These are phyloP conservation scores for Clarias gariepinus DNA, from an alignment of 2,113 vertebrate species.

Conservation along the genomic window DNA sequence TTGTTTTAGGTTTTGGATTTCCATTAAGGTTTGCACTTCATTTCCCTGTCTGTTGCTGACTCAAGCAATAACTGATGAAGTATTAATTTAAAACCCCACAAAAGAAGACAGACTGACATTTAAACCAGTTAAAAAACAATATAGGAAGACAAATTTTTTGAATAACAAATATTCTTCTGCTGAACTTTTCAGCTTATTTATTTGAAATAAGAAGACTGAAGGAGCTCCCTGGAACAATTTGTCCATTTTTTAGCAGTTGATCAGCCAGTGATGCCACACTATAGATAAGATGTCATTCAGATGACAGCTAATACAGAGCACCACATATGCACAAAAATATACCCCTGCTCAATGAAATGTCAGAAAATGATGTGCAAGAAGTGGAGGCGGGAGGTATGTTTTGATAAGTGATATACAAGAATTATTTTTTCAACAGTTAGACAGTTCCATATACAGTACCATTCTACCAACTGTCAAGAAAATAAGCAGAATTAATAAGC, in stretches of 20 bases:
- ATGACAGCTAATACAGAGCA: slow-evolving; percentile 18
- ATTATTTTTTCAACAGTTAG: background rate
- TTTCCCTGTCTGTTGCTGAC: too few relatives aligned
- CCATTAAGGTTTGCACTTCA: too few relatives aligned
- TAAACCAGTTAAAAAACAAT: background rate
- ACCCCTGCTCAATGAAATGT: slow-evolving; percentile 1
- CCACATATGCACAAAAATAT: background rate
- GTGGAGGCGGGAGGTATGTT: background rate
- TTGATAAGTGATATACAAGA: background rate
- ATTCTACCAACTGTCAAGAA: too few relatives aligned
- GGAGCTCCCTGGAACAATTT: background rate
- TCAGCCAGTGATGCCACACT: background rate
- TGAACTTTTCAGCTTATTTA: background rate
- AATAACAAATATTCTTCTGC: background rate
- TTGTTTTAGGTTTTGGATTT: too few relatives aligned
- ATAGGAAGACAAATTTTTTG: background rate
- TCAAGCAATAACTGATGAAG: background rate
- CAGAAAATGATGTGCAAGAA: background rate
- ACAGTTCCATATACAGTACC: too few relatives aligned
- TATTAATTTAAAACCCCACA: background rate
- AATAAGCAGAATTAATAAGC: slow-evolving; percentile 7
- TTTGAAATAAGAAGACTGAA: background rate
- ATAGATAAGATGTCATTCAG: slow-evolving; percentile 4
- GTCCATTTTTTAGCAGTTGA: background rate
- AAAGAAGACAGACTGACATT: background rate